Evolutionary conservation across 2,797 vertebrate genomes (phyloP).

Genomic region (Phoebastria nigripes): DNA sequence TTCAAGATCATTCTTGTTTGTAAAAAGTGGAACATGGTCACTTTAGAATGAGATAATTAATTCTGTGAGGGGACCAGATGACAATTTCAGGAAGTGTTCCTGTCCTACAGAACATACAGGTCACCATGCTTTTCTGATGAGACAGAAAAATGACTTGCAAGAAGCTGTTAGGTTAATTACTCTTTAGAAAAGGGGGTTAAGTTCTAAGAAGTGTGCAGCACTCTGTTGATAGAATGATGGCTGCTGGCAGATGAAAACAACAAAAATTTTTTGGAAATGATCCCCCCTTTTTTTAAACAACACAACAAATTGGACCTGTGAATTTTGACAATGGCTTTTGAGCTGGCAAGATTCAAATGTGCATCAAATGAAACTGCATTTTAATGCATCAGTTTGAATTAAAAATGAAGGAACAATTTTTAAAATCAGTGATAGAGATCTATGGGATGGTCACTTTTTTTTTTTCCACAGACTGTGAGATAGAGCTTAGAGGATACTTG

Average conservation of each 20-base stretch:
- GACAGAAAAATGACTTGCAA: constrained; percentile 24
- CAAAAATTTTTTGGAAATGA: constrained; percentile 23
- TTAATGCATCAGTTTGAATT: not conserved
- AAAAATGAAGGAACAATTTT: not conserved
- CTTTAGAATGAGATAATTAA: not conserved
- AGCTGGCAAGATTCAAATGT: not conserved
- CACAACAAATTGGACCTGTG: not conserved
- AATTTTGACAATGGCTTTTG: not conserved
- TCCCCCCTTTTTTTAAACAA: not conserved
- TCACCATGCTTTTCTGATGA: constrained; percentile 35
- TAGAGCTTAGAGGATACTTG: not conserved
- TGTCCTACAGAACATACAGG: not conserved
- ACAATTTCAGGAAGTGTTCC: not conserved
- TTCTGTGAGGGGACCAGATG: not conserved
- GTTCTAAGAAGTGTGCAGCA: constrained; percentile 41
- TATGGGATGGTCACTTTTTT: not conserved
- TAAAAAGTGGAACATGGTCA: not conserved
- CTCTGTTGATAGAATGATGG: constrained; percentile 12
- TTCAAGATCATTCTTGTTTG: not conserved
- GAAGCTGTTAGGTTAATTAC: constrained; percentile 69
- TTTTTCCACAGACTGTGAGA: not conserved
- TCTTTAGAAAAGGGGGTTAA: constrained; percentile 32
- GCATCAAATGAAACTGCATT: not conserved
- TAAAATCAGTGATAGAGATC: not conserved
- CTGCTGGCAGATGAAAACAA: constrained; percentile 35